Evolutionary conservation across 2,888 invertebrate species (phyloP).

Genomic region (Aphodius sticticus): DNA sequence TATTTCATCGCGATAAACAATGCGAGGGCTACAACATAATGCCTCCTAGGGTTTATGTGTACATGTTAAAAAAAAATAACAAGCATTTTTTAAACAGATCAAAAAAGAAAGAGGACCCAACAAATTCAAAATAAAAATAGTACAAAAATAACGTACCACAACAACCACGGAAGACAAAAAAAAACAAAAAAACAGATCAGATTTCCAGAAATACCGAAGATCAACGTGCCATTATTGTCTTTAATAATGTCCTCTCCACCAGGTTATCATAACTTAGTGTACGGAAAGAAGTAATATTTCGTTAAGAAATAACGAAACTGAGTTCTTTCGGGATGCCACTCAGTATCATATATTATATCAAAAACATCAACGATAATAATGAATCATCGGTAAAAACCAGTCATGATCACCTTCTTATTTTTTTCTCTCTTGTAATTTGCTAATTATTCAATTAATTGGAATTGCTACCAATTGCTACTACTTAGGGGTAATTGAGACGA

Average conservation of each 20-base stretch:
- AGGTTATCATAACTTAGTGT: not conserved
- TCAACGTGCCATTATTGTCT: constrained; percentile 34
- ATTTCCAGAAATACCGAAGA: constrained; percentile 33
- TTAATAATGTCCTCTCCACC: constrained; percentile 7
- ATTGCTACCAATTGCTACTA: not conserved
- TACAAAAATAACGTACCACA: not conserved
- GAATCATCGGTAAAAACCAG: not conserved
- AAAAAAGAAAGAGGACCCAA: not conserved
- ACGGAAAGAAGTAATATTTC: not conserved
- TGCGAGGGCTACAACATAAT: constrained; percentile 35
- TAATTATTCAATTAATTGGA: not conserved
- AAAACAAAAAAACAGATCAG: constrained; percentile 22
- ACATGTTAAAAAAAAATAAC: constrained; percentile 10
- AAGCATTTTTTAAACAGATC: constrained; percentile 32
- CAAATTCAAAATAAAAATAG: constrained; percentile 18
- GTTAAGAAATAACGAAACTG: not conserved
- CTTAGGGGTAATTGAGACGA: not conserved
- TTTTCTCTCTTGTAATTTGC: not conserved
- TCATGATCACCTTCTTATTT: not conserved
- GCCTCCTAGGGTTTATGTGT: constrained; percentile 31
- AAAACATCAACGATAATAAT: not conserved
- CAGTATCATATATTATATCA: not conserved
- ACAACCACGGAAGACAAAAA: not conserved
- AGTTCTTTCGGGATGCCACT: not conserved
- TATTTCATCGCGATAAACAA: constrained; percentile 30